Evolutionary conservation across 2,797 vertebrate species (phyloP).

Genomic region (Takifugu ocellatus): DNA sequence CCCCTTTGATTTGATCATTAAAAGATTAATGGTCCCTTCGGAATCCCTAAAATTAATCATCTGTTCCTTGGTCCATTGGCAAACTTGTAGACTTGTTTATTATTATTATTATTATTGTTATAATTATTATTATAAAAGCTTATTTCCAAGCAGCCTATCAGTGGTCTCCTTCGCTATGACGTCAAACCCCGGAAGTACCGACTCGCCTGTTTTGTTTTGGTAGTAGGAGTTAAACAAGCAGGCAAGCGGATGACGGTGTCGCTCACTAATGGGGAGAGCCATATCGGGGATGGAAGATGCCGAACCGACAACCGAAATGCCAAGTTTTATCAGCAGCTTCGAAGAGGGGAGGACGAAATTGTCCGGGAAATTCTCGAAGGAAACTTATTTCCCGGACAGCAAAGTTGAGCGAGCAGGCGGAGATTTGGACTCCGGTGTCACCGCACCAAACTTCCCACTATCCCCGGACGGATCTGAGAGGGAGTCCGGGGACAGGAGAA

Average conservation of each 20-base stretch:
- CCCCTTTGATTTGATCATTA: too few species aligned
- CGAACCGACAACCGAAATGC: slow-evolving; percentile 65
- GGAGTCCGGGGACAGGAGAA: slow-evolving; percentile 27
- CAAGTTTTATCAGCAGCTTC: slow-evolving; percentile 61
- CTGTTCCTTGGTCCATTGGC: too few species aligned
- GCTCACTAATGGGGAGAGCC: slow-evolving; percentile 60
- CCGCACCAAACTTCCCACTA: slow-evolving; percentile 36
- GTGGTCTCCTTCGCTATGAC: slow-evolving; percentile 34
- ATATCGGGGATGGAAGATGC: slow-evolving; percentile 74
- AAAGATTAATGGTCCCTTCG: too few species aligned
- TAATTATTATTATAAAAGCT: background rate
- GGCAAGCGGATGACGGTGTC: slow-evolving; percentile 15
- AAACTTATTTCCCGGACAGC: slow-evolving; percentile 52
- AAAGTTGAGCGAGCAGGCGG: slow-evolving; percentile 62
- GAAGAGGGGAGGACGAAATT: slow-evolving; percentile 63
- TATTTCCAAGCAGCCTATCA: slow-evolving; percentile 33
- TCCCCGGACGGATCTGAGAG: slow-evolving; percentile 40
- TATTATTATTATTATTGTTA: too few species aligned
- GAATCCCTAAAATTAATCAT: too few species aligned
- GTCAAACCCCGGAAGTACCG: slow-evolving; percentile 72
- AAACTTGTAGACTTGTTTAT: too few species aligned
- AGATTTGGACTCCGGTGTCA: slow-evolving; percentile 56
- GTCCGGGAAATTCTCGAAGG: slow-evolving; percentile 47
- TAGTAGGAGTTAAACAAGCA: slow-evolving; percentile 53
- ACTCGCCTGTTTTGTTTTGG: slow-evolving; percentile 71